phyloP scores from a whole-genome alignment of 2,888 invertebrate species.

The Drosophila putrida region DNA sequence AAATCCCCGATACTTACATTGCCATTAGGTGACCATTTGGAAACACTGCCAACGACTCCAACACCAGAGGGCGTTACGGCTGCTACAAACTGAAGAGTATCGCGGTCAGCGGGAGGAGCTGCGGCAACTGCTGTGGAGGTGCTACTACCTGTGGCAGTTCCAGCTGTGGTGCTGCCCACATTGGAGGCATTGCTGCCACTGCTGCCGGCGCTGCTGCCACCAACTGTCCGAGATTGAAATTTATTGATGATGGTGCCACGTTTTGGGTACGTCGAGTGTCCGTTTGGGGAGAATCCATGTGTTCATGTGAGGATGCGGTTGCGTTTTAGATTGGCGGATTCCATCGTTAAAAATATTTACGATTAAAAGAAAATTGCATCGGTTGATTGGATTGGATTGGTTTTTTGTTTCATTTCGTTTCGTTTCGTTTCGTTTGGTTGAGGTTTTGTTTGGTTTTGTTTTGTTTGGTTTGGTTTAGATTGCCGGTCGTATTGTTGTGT shows the following conservation, averaged over 20 bases:
- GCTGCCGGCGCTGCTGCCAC: conserved; percentile 78
- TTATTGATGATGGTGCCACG: conserved; percentile 77
- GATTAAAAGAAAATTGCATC: conserved; percentile 80
- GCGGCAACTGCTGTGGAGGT: conserved; percentile 66
- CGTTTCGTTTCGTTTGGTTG: conserved; percentile 24
- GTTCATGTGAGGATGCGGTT: conserved; percentile 60
- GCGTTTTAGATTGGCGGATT: conserved; percentile 69
- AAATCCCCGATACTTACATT: conserved; percentile 82
- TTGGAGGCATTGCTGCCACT: conserved; percentile 79
- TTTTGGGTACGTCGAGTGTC: conserved; percentile 34
- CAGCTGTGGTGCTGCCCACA: conserved; percentile 69
- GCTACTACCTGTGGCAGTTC: conserved; percentile 67
- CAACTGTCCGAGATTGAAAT: conserved; percentile 80
- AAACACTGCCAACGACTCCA: conserved; percentile 66
- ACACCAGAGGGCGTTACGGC: conserved; percentile 51
- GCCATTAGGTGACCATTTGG: conserved; percentile 85
- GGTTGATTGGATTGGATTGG: conserved; percentile 76
- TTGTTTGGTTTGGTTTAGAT: conserved; percentile 24
- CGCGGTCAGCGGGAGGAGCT: conserved; percentile 58
- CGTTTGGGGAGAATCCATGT: conserved; percentile 17
- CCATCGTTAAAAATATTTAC: conserved; percentile 75
- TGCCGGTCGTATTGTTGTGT: conserved; percentile 65
- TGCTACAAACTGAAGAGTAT: conserved; percentile 82
- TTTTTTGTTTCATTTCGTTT: conserved; percentile 26
- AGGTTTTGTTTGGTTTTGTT: conserved; percentile 25